These are phyloP conservation scores for Ammospiza nelsoni DNA, from an alignment of 2,113 vertebrate genomes.

Conservation along the genomic window DNA sequence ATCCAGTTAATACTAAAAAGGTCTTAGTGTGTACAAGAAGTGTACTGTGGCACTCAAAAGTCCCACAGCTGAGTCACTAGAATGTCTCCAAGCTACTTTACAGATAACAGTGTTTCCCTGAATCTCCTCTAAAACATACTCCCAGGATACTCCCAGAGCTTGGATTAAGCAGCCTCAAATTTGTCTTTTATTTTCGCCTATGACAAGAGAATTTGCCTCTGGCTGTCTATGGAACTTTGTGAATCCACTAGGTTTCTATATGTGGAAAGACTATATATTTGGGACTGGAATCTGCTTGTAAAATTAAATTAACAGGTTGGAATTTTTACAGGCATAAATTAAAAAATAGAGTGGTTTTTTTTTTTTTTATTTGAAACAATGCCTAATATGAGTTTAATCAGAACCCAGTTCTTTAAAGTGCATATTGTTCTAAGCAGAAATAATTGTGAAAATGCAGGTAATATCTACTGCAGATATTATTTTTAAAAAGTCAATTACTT, in stretches of 20 bases:
- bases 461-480: not conserved
- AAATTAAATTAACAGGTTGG: not conserved
- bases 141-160: not conserved
- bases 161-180: constrained; percentile 21
- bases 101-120: not conserved
- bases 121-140: constrained; percentile 13
- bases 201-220: constrained; percentile 18
- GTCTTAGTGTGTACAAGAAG: not conserved
- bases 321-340: not conserved
- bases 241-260: not conserved
- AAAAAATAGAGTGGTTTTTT: not conserved
- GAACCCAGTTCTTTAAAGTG: not conserved
- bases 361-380: not conserved
- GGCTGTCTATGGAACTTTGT: not conserved
- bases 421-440: not conserved
- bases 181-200: constrained; percentile 5
- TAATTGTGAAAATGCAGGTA: not conserved
- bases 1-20: not conserved
- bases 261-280: not conserved
- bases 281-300: not conserved
- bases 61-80: not conserved
- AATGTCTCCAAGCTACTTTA: constrained; percentile 4
- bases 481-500: not conserved
- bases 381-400: not conserved
- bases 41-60: not conserved